Evolutionary conservation across 2,797 vertebrate genomes (phyloP), one percentile per base, ranked within the genome.

Genomic region (Pseudochirops cupreus): DNA sequence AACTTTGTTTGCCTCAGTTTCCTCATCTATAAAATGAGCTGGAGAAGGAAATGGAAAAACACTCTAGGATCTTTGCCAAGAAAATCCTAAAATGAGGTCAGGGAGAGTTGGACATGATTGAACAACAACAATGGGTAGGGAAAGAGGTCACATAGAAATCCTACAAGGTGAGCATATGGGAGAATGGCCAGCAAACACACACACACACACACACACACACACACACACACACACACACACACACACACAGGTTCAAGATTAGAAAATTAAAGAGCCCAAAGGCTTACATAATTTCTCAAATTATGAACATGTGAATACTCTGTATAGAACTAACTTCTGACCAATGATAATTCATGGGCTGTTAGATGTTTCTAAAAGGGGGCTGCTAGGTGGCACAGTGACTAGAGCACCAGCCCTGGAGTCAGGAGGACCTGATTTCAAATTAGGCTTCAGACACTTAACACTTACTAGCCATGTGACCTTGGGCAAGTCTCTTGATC

Each of bases 251-350:
- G n/a, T 39, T 74, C 16, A 74, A n/a, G 5, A 74, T 67, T 33
- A 16, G 62, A 67, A 67, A 67, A 67, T 67, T n/a, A 74, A 74
- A 74, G 16, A 74, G 14, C 0, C 67, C n/a, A 39, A 39, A 74
- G 67, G n/a, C 16, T 53, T 53, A 74, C 16, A 39, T 74, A 74
- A 74, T 74, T 74, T 74, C 33, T 74, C 67, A 39, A 16, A 74
- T 74, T 18, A 74, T n/a, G 6, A 74, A 74, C 16, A 74, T n/a
- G n/a, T 9, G 2, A 39, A 74, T 74, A 74, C 67, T 74, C 18
- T 74, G n/a, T 39, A 39, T n/a, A 89, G 31, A 94, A 50, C 94
- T 92, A 67, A 94, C 28, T 92, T 56, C 59, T 92, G 59, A 91
- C 91, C n/a, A 93, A 94, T 52, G 33, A 39, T 1, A 54, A 50